Evolutionary conservation across 2,888 invertebrate genomes (phyloP).

Genomic region (Metalampra italica): DNA sequence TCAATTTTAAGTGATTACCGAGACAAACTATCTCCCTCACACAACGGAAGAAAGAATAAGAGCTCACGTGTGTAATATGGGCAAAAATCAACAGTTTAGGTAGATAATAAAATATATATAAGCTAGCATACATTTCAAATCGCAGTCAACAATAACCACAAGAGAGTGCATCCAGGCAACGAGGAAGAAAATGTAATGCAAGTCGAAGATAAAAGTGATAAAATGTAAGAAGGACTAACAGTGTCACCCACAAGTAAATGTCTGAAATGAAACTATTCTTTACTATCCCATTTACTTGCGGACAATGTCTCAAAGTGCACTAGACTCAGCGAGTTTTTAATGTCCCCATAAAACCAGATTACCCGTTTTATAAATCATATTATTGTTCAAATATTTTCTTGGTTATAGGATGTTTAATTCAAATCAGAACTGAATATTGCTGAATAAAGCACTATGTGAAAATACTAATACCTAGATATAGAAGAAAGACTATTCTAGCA

Average conservation of each 20-base stretch:
- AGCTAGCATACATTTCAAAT: too few species aligned
- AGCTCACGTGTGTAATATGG: too few species aligned
- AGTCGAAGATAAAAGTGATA: not conserved
- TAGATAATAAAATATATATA: too few species aligned
- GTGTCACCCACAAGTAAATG: constrained; percentile 1
- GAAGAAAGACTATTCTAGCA: too few species aligned
- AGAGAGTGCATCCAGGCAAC: constrained; percentile 9
- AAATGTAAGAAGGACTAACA: not conserved
- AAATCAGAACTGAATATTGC: not conserved
- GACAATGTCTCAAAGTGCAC: constrained; percentile 27
- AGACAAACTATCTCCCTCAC: too few species aligned
- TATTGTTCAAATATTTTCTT: constrained; percentile 32
- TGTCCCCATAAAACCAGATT: constrained; percentile 42
- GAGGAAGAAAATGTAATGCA: constrained; percentile 14
- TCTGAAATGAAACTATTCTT: constrained; percentile 10
- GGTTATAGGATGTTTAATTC: not conserved
- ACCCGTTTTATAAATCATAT: constrained; percentile 41
- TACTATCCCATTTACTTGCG: constrained; percentile 18
- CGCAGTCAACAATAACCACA: too few species aligned
- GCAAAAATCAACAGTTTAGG: too few species aligned
- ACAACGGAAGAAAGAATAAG: too few species aligned
- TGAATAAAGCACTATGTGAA: too few species aligned
- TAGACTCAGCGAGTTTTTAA: constrained; percentile 38
- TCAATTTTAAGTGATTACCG: too few species aligned
- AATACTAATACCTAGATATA: too few species aligned